Percentiles rank a stretch among this genome's conserved stretches.
These are phyloP conservation scores for Hybognathus amarus DNA, from an alignment of 2,797 vertebrate genomes.

Conservation along the genomic window DNA sequence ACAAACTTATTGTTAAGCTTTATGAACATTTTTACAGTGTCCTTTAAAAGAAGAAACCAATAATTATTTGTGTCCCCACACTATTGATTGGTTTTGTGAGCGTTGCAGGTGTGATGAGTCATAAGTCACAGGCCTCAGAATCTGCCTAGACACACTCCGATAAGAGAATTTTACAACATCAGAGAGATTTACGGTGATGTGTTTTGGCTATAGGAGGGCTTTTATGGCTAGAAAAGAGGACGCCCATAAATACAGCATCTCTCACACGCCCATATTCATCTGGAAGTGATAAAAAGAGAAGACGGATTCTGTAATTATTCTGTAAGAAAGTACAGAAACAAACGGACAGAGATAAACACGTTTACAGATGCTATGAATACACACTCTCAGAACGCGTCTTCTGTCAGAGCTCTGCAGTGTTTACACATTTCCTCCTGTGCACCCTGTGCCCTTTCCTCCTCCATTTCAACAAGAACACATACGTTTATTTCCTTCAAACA, in stretches of 20 bases:
- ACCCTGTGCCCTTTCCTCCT: constrained; percentile 13
- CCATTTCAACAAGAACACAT: constrained; percentile 2
- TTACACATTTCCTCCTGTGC: constrained; percentile 28
- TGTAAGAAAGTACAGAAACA: constrained; percentile 27
- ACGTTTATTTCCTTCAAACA: constrained; percentile 11
- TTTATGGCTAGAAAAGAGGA: constrained; percentile 19
- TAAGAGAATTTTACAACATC: constrained; percentile 35
- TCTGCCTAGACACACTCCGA: constrained; percentile 36
- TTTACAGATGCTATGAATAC: constrained; percentile 19
- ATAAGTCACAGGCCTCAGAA: constrained; percentile 28
- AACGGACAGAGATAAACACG: constrained; percentile 18
- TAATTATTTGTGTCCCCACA: background rate
- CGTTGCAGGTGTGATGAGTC: constrained; percentile 27
- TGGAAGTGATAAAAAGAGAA: constrained; percentile 27
- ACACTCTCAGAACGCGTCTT: background rate
- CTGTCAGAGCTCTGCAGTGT: constrained; percentile 4
- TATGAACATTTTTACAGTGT: constrained; percentile 6
- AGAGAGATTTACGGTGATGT: constrained; percentile 22
- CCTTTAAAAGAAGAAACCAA: constrained; percentile 6
- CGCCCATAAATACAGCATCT: constrained; percentile 25
- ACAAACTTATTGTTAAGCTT: background rate
- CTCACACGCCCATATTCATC: background rate
- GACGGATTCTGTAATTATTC: constrained; percentile 21
- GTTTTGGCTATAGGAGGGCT: constrained; percentile 4
- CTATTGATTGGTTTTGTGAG: constrained; percentile 15